Percentiles rank a stretch among this genome's conserved stretches.
These are phyloP conservation scores for Caenorhabditis japonica DNA, from an alignment of 2,888 invertebrate genomes.

Conservation along the genomic window DNA sequence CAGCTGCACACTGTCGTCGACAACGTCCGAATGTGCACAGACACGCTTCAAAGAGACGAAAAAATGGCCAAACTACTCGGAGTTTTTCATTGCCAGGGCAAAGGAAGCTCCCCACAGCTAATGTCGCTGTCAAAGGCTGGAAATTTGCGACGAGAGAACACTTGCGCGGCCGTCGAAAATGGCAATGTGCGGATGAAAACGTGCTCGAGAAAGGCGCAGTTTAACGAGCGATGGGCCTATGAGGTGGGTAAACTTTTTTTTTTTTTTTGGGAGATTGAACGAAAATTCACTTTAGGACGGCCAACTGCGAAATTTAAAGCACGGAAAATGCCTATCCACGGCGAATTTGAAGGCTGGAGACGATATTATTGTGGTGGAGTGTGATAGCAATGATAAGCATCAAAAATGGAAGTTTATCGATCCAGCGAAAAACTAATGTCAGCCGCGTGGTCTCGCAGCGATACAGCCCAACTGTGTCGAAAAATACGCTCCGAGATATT, in stretches of 20 bases:
- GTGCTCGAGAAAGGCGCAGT: conserved; percentile 73
- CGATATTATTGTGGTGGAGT: conserved; percentile 71
- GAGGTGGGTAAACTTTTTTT: conserved; percentile 60
- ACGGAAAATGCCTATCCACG: conserved; percentile 78
- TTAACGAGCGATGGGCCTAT: conserved; percentile 77
- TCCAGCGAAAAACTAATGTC: conserved; percentile 18
- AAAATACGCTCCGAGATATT: too few relatives aligned
- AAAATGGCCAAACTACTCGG: conserved; percentile 63
- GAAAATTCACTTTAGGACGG: too few relatives aligned
- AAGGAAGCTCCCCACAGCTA: conserved; percentile 74
- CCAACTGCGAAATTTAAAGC: conserved; percentile 73
- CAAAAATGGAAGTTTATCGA: conserved; percentile 59
- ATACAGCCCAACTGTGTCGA: too few relatives aligned
- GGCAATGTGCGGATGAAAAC: conserved; percentile 65
- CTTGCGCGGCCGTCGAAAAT: conserved; percentile 67
- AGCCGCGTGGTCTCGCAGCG: conserved; percentile 22
- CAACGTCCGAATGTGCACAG: conserved; percentile 65
- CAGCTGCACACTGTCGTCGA: conserved; percentile 59
- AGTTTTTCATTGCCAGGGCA: conserved; percentile 73
- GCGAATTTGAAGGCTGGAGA: conserved; percentile 76
- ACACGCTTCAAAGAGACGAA: conserved; percentile 72
- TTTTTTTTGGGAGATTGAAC: not conserved
- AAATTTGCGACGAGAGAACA: conserved; percentile 73
- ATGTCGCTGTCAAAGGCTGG: conserved; percentile 74
- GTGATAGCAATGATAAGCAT: conserved; percentile 53